A percentile compares a stretch with the other conserved stretches of the same genome.
phyloP scores from a whole-genome alignment of 2,888 invertebrate genomes.

The Augochlorella aurata region DNA sequence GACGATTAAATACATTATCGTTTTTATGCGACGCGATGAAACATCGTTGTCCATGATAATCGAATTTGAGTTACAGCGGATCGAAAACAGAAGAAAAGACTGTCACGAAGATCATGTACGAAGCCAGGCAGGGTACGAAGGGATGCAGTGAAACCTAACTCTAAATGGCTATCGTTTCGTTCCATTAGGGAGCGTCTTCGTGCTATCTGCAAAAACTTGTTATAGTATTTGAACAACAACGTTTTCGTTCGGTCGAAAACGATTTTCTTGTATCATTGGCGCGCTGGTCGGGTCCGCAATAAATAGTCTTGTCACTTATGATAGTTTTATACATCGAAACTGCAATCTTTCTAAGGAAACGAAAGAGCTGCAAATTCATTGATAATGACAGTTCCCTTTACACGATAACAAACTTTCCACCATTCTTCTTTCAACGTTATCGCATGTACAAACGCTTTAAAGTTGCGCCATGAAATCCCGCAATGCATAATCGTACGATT shows the following conservation, averaged over 20 bases:
- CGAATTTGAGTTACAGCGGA: background rate
- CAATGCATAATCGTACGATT: background rate
- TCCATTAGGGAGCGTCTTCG: background rate
- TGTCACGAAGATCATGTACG: background rate
- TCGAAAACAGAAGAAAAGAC: background rate
- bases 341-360: background rate
- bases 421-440: background rate
- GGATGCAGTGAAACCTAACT: background rate
- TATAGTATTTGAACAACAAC: background rate
- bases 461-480: background rate
- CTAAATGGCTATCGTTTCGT: background rate
- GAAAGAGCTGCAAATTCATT: too few relatives aligned
- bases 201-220: background rate
- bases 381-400: too few relatives aligned
- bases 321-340: background rate
- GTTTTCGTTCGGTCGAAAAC: background rate
- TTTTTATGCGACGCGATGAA: background rate
- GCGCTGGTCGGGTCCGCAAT: background rate
- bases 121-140: background rate
- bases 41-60: background rate
- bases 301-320: background rate
- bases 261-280: background rate
- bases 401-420: too few relatives aligned
- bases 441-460: background rate
- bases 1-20: background rate